Base-by-base conservation (phyloP, 2,888 invertebrate genomes). In the Hemistola chrysoprasaria region DNA sequence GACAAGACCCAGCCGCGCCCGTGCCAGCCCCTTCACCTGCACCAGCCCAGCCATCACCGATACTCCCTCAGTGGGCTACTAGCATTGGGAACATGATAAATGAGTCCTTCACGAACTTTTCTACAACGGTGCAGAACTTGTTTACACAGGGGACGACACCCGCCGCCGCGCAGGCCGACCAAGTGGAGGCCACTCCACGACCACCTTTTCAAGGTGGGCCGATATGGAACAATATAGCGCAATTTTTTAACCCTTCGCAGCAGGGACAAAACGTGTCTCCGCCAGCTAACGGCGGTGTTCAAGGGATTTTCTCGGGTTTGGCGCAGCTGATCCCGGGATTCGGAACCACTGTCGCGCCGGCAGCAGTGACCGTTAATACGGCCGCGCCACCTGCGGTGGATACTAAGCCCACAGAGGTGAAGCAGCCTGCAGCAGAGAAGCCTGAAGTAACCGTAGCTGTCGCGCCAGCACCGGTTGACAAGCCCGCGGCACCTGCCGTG, bases 141-240 rank as follows among this genome's bases (percentile, higher is more conserved):
- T n/a, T n/a, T n/a, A n/a, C n/a, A n/a, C n/a, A n/a, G n/a, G n/a
- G n/a, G n/a, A n/a, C 11, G 6, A 40, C 6, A 23, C 42, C 27
- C 25, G 25, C 42, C 5, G 36, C 16, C 10, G 43, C 28, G 23
- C 50, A 31, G 28, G 40, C 50, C 5, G 53, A 53, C 29, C 16
- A 40, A 3, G 45, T 50, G 6, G 33, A 6, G 0, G 7, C 31
- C 27, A 11, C 38, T n/a, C 11, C 30, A 3, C 9, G 6, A 7
- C 11, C 7, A 22, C 28, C 28, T 16, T 16, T 16, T 4, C 16
- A 16, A 16, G 2, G 2, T 16, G 4, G 3, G n/a, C n/a, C n/a
- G n/a, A n/a, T n/a, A n/a, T n/a, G n/a, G n/a, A n/a, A n/a, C n/a
- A n/a, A n/a, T n/a, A n/a, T n/a, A n/a, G n/a, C n/a, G n/a, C n/a